A percentile compares a stretch with the other conserved stretches of the same genome.
Conservation (phyloP, 2,113 vertebrate species). For the Prionailurus viverrinus region DNA sequence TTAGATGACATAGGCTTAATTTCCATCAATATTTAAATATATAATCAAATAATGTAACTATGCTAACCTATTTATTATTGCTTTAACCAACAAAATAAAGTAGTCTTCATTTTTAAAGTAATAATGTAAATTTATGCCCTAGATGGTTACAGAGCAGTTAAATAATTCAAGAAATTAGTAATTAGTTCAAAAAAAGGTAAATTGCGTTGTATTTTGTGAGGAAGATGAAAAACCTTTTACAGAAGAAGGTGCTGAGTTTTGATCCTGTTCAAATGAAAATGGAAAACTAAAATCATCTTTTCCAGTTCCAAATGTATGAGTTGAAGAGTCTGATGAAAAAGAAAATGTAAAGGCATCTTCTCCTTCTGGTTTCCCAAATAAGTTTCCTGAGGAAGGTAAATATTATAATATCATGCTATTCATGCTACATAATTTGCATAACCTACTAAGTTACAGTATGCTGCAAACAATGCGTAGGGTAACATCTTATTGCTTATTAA, state of each 20-base stretch:
- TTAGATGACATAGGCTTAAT: neutral
- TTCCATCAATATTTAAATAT: constrained; percentile 61
- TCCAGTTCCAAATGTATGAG: constrained; percentile 86
- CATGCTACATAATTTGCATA: constrained; percentile 48
- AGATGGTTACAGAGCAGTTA: constrained; percentile 78
- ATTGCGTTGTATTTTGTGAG: constrained; percentile 84
- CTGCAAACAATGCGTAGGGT: constrained; percentile 31
- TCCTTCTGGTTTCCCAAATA: constrained; percentile 88
- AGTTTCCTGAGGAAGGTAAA: constrained; percentile 85
- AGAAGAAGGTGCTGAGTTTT: constrained; percentile 84
- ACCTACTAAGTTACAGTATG: constrained; percentile 32
- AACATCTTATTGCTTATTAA: constrained; percentile 37
- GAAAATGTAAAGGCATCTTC: constrained; percentile 88
- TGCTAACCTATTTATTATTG: constrained; percentile 66
- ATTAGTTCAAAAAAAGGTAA: constrained; percentile 87
- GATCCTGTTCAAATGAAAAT: constrained; percentile 89
- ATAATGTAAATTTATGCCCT: constrained; percentile 67
- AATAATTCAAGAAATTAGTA: constrained; percentile 78
- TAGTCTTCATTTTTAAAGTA: constrained; percentile 73
- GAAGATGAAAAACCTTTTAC: constrained; percentile 86
- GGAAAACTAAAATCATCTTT: constrained; percentile 89
- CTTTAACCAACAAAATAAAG: constrained; percentile 74
- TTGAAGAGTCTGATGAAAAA: constrained; percentile 84
- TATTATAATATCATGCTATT: constrained; percentile 56
- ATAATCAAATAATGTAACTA: constrained; percentile 72